Percentiles rank a stretch among this genome's conserved stretches.
Conservation (phyloP, 2,888 invertebrate genomes). For the Thumatha senex region DNA sequence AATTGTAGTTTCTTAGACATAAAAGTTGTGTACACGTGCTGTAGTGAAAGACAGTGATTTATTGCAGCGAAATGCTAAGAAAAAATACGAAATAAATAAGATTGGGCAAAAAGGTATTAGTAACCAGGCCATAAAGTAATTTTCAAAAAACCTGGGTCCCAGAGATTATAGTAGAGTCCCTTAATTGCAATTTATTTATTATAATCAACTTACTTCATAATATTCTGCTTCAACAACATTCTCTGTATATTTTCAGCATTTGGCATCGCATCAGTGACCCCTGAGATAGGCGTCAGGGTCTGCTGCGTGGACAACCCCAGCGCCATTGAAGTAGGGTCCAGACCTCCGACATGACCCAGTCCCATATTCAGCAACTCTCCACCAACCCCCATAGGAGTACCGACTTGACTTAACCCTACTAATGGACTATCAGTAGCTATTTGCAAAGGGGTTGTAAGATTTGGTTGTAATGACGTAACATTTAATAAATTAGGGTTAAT, state of each 20-base stretch:
- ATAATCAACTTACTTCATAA: conserved; percentile 68
- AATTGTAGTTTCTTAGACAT: too few species aligned
- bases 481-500: conserved; percentile 47
- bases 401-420: conserved; percentile 65
- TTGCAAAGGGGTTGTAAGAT: conserved; percentile 68
- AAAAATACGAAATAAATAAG: too few species aligned
- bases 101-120: too few species aligned
- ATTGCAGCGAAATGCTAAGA: too few species aligned
- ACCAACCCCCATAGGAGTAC: conserved; percentile 60
- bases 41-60: too few species aligned
- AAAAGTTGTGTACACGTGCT: too few species aligned
- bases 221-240: conserved; percentile 79
- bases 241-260: conserved; percentile 76
- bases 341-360: conserved; percentile 28
- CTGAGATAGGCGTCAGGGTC: conserved; percentile 55
- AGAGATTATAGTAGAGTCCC: too few species aligned
- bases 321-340: conserved; percentile 25
- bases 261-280: conserved; percentile 47
- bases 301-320: conserved; percentile 47
- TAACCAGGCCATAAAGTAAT: too few species aligned
- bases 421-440: conserved; percentile 69
- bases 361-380: conserved; percentile 56
- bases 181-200: too few species aligned
- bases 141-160: too few species aligned
- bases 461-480: conserved; percentile 51